Conservation (phyloP, 2,888 invertebrate species). For the Drosophila antonietae region DNA sequence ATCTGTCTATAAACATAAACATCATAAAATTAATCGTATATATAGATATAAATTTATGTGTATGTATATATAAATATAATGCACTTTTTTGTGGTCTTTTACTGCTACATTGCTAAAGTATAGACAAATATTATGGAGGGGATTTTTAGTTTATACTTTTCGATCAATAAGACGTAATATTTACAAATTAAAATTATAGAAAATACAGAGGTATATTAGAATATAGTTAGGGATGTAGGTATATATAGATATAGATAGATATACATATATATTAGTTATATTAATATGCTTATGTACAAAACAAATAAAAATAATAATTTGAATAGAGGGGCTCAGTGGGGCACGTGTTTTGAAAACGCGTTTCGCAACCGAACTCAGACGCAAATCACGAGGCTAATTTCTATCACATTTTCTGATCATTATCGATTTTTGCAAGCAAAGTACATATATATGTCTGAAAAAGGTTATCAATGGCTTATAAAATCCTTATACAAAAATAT, state of each 20-base stretch:
- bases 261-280: conserved; percentile 15
- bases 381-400: conserved; percentile 51
- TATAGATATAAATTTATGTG: conserved; percentile 1
- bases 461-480: conserved; percentile 62
- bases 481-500: conserved; percentile 64
- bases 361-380: conserved; percentile 38
- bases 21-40: conserved; percentile 10
- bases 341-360: conserved; percentile 42
- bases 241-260: not conserved
- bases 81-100: conserved; percentile 26
- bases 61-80: conserved; percentile 13
- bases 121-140: conserved; percentile 9
- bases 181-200: conserved; percentile 56
- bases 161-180: conserved; percentile 38
- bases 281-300: conserved; percentile 42
- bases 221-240: conserved; percentile 6
- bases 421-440: conserved; percentile 28
- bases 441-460: conserved; percentile 28
- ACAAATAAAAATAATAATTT: conserved; percentile 34
- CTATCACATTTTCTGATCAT: conserved; percentile 63
- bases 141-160: not conserved
- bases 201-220: conserved; percentile 36
- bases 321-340: conserved; percentile 25
- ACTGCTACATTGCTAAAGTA: conserved; percentile 20
- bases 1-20: not conserved